Evolutionary conservation across 2,888 invertebrate genomes (phyloP).

Genomic region (Cheilosia variabilis): DNA sequence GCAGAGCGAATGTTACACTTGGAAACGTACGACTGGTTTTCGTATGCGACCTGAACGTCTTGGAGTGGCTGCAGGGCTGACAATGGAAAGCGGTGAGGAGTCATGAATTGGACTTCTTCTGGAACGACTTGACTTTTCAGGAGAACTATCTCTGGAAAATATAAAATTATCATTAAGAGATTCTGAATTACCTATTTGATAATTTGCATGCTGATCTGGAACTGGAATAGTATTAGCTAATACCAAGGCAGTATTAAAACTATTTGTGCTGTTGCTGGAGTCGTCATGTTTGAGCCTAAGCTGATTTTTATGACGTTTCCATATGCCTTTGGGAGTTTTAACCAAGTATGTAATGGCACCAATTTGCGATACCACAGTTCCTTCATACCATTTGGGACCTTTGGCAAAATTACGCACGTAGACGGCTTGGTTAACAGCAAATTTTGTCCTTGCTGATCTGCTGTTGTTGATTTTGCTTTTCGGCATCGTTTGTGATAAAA

Average conservation of each 20-base stretch:
- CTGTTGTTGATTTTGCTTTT: background rate
- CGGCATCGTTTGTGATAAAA: conserved; percentile 34
- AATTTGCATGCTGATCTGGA: background rate
- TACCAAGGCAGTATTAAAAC: background rate
- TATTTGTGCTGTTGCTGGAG: background rate
- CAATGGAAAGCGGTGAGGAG: background rate
- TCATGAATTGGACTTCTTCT: background rate
- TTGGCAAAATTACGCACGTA: conserved; percentile 19
- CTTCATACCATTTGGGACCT: conserved; percentile 28
- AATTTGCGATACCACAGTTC: conserved; percentile 9
- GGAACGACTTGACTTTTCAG: background rate
- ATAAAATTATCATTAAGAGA: background rate
- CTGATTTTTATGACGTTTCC: conserved; percentile 21
- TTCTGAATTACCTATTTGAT: background rate
- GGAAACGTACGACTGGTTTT: too few relatives aligned
- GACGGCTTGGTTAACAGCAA: conserved; percentile 2
- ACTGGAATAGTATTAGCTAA: background rate
- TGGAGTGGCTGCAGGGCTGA: background rate
- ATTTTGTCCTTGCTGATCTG: background rate
- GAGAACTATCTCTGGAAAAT: background rate
- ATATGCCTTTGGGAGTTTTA: conserved; percentile 16
- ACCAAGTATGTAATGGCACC: conserved; percentile 22
- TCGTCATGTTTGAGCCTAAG: conserved; percentile 14
- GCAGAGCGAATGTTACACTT: too few relatives aligned
- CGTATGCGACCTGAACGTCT: too few relatives aligned